Conservation (phyloP, 2,113 vertebrate genomes). For the Struthidea cinerea region DNA sequence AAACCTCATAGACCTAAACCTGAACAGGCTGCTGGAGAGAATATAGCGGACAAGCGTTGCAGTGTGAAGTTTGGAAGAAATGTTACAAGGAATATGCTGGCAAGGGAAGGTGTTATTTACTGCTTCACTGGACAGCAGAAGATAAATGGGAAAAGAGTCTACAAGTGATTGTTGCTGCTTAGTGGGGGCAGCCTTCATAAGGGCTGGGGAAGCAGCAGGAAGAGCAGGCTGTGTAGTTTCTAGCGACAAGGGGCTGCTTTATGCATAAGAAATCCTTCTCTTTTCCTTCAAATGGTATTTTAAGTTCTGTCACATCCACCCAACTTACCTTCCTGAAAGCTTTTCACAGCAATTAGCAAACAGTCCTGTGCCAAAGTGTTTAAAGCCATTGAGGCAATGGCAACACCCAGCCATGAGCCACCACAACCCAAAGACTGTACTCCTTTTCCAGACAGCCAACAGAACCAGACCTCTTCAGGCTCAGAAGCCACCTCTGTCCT, state of each 20-base stretch:
- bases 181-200: neutral
- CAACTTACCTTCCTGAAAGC: neutral
- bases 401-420: neutral
- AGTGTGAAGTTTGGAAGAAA: neutral
- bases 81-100: neutral
- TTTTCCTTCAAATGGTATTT: neutral
- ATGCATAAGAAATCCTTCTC: neutral
- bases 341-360: neutral
- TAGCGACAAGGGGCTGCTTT: neutral
- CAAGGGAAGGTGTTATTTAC: neutral
- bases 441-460: neutral
- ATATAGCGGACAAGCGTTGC: neutral
- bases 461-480: neutral
- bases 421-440: neutral
- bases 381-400: neutral
- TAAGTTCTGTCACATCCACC: neutral
- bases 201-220: neutral
- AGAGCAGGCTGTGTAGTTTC: neutral
- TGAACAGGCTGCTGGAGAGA: neutral
- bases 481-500: neutral
- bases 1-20: neutral
- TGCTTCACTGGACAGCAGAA: neutral
- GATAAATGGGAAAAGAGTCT: neutral
- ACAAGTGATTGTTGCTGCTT: neutral
- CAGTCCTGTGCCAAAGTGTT: neutral